These are phyloP conservation scores for Heliconius sara DNA, from an alignment of 2,888 invertebrate genomes.

Conservation along the genomic window DNA sequence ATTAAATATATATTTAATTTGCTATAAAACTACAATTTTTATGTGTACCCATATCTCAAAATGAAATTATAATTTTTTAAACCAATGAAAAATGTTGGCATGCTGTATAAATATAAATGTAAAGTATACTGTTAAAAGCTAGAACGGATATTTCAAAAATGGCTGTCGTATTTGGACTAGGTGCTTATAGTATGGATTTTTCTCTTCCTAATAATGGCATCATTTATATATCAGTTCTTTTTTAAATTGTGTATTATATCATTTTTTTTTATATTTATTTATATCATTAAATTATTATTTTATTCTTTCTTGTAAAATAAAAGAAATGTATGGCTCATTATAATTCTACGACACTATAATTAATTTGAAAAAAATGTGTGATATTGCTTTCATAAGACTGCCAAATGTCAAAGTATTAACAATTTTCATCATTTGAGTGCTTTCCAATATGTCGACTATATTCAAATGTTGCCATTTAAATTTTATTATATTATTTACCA, in stretches of 20 bases:
- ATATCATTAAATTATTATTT: constrained; percentile 5
- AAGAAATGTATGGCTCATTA: not conserved
- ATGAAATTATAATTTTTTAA: not conserved
- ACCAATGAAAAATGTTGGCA: constrained; percentile 32
- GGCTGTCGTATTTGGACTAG: constrained; percentile 64
- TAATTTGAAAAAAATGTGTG: constrained; percentile 29
- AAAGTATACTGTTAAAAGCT: constrained; percentile 74
- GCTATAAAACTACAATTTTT: not conserved
- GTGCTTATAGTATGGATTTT: constrained; percentile 57
- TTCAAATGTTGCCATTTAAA: constrained; percentile 50
- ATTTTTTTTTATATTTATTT: constrained; percentile 7
- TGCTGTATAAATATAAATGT: constrained; percentile 49
- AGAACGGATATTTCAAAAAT: constrained; percentile 68
- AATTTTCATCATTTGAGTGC: constrained; percentile 30
- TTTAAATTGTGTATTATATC: not conserved
- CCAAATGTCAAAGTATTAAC: constrained; percentile 62
- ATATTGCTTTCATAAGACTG: constrained; percentile 49
- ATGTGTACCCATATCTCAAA: not conserved
- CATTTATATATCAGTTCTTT: not conserved
- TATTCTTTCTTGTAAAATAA: not conserved
- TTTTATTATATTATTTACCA: constrained; percentile 38
- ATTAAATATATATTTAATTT: not conserved
- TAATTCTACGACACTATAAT: constrained; percentile 21
- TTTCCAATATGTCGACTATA: constrained; percentile 31
- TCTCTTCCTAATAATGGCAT: not conserved